These are phyloP conservation scores for Trichopria drosophilae DNA, from an alignment of 2,888 invertebrate species.

Conservation along the genomic window DNA sequence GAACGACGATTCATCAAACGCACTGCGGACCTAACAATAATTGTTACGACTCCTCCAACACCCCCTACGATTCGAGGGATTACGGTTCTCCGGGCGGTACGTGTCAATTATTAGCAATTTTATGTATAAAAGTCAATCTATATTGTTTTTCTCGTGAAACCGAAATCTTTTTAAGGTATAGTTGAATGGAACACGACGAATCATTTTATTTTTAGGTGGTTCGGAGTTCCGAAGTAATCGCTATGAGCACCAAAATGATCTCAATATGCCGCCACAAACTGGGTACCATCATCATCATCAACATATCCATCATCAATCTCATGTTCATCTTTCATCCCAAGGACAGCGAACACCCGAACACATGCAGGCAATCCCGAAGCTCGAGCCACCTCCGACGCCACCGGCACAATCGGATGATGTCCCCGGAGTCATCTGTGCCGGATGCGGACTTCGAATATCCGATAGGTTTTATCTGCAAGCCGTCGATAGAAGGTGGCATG, in stretches of 20 bases:
- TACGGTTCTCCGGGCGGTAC: conserved; percentile 56
- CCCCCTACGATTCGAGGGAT: conserved; percentile 58
- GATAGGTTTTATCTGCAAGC: conserved; percentile 91
- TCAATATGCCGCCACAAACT: conserved; percentile 52
- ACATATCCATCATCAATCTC: conserved; percentile 41
- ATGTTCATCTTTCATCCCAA: conserved; percentile 42
- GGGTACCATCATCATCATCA: conserved; percentile 50
- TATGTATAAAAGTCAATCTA: not conserved
- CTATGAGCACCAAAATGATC: conserved; percentile 51
- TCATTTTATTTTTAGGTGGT: conserved; percentile 40
- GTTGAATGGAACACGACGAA: too few relatives aligned
- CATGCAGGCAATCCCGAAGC: conserved; percentile 61
- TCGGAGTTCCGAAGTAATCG: conserved; percentile 51
- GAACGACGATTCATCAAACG: conserved; percentile 53
- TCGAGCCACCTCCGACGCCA: conserved; percentile 60
- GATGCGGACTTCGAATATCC: conserved; percentile 82
- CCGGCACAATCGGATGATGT: conserved; percentile 53
- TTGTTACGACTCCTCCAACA: conserved; percentile 59
- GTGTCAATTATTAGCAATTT: conserved; percentile 1
- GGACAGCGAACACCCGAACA: too few relatives aligned
- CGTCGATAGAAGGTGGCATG: conserved; percentile 91
- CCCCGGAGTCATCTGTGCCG: conserved; percentile 74
- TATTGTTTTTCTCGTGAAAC: not conserved
- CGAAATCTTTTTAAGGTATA: too few relatives aligned
- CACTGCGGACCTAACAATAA: conserved; percentile 61